Conservation (phyloP, 2,888 invertebrate genomes). For the Pantelozetes paolii region DNA sequence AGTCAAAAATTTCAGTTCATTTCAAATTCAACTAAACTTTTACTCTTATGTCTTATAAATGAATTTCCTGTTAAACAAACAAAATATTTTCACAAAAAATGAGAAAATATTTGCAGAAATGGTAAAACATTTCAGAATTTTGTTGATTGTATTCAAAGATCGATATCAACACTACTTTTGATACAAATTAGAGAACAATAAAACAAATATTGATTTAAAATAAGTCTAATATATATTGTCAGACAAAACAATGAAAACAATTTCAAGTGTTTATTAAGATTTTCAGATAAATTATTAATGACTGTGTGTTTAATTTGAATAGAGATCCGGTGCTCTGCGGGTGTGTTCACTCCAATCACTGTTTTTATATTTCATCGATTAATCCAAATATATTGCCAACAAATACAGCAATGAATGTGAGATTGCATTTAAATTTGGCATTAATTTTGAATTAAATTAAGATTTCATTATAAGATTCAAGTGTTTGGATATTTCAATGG, state of each 20-base stretch:
- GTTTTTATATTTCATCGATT: constrained; percentile 33
- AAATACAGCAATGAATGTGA: background rate
- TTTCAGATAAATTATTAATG: background rate
- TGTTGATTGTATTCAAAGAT: background rate
- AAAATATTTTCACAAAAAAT: background rate
- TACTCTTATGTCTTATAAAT: no score
- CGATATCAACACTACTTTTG: background rate
- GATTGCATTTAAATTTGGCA: background rate
- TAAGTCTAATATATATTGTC: no score
- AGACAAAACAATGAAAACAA: no score
- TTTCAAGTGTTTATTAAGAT: no score
- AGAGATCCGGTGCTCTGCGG: constrained; percentile 42
- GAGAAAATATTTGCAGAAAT: background rate
- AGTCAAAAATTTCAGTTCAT: no score
- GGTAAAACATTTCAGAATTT: background rate
- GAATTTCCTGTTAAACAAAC: no score
- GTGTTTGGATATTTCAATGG: constrained; percentile 12
- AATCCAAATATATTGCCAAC: constrained; percentile 34
- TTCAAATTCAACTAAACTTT: no score
- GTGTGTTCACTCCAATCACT: constrained; percentile 37
- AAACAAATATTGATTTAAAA: background rate
- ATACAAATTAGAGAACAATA: background rate
- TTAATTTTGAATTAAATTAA: background rate
- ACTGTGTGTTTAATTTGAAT: background rate
- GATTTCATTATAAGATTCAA: background rate